Percentiles rank a stretch among this genome's conserved stretches.
These are phyloP conservation scores for Diorhabda elongata DNA, from an alignment of 1,140 invertebrate species.

Conservation along the genomic window DNA sequence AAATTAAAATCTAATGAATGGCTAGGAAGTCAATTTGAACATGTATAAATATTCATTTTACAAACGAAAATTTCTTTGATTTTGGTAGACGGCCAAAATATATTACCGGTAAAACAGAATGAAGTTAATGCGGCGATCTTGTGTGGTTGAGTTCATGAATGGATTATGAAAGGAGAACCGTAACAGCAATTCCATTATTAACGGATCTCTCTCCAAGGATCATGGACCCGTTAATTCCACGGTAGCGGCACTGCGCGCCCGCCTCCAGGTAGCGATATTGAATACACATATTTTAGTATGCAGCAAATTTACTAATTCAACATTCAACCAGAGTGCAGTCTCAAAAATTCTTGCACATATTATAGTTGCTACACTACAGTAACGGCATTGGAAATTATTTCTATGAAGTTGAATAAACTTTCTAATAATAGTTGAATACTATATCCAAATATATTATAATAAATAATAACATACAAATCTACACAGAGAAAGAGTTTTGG, in stretches of 20 bases:
- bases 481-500: no score
- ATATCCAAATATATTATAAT: no score
- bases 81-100: no score
- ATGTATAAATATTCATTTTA: no score
- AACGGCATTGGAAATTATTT: no score
- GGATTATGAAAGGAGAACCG: neutral
- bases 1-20: no score
- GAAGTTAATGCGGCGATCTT: neutral
- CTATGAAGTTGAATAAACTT: no score
- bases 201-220: slow-evolving; percentile 1
- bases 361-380: neutral
- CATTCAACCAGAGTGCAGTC: neutral
- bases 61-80: no score
- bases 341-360: neutral
- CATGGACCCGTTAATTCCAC: neutral
- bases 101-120: neutral
- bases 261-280: neutral
- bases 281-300: slow-evolving; percentile 3
- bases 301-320: slow-evolving; percentile 2
- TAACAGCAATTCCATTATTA: slow-evolving; percentile 1
- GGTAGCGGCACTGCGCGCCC: neutral
- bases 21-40: no score
- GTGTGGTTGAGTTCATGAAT: neutral
- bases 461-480: no score
- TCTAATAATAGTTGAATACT: no score